Base-by-base conservation (phyloP, 2,888 invertebrate genomes). In the Rhorus exstirpatorius region DNA sequence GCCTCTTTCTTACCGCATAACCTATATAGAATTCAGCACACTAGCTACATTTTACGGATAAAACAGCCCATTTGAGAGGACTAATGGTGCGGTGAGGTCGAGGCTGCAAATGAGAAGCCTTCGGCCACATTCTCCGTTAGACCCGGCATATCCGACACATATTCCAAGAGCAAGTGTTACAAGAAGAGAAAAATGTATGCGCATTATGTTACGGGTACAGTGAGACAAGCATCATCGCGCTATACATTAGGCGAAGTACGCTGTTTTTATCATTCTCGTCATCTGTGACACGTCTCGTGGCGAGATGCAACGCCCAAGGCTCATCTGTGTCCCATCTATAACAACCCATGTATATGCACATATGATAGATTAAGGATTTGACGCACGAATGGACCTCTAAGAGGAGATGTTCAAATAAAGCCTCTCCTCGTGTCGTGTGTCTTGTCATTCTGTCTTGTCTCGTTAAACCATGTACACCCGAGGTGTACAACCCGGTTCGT, bases 51-150 rank as follows among this genome's bases (percentile, higher is more conserved):
- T 49, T 75, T 63, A 3, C 12, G 55, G 12, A 38, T 63, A 24
- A 63, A 65, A 58, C 8, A n/a, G 63, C 10, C 41, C 44, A 67
- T 58, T 70, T 35, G n/a, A n/a, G 19, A 68, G 53, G 63, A 46
- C 68, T 61, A 74, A 79, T 74, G n/a, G 68, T 38, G 35, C 70
- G 35, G 19, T 21, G 60, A 51, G 80, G 63, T 71, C 65, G 80
- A 49, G 41, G 63, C 51, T 67, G 60, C 58, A 72, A 67, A 70
- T 44, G 19, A 21, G 31, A 61, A 46, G 80, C 89, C 87, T 77
- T 82, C 67, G 88, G 88, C 87, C 41, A 85, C 76, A 71, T 83
- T 71, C 79, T 83, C 89, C 88, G 89, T 89, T 89, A 89, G 76
- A 83, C 82, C 63, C 81, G 53, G 79, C 79, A 24, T 41, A 78